phyloP scores from a whole-genome alignment of 2,888 invertebrate species.

The Protophormia terraenovae region DNA sequence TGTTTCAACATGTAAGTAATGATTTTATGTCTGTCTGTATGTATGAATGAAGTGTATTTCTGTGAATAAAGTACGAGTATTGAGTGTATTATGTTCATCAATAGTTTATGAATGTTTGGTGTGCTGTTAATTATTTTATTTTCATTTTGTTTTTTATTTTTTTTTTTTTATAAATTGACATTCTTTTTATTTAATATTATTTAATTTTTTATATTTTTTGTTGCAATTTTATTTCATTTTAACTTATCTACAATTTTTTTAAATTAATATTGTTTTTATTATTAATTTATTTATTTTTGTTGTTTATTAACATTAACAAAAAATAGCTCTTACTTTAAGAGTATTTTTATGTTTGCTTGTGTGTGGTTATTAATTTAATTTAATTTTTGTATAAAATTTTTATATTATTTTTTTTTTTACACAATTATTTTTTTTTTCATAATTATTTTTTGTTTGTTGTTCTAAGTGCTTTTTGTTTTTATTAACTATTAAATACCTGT shows the following conservation, averaged over 20 bases:
- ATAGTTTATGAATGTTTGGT: conserved; percentile 54
- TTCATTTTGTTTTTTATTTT: conserved; percentile 26
- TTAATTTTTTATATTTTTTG: conserved; percentile 27
- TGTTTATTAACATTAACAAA: conserved; percentile 36
- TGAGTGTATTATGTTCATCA: conserved; percentile 44
- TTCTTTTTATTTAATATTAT: conserved; percentile 48
- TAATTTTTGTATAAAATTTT: conserved; percentile 63
- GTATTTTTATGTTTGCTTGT: conserved; percentile 35
- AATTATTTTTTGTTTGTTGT: neutral
- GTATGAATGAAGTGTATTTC: neutral
- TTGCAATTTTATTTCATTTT: conserved; percentile 43
- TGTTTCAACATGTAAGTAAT: too few species aligned
- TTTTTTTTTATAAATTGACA: conserved; percentile 55
- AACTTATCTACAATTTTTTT: conserved; percentile 52
- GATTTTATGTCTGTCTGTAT: neutral
- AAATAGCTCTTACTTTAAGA: conserved; percentile 40
- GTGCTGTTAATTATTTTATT: conserved; percentile 57
- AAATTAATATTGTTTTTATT: conserved; percentile 39
- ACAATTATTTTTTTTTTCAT: conserved; percentile 4
- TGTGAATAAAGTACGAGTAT: conserved; percentile 1
- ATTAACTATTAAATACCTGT: conserved; percentile 64
- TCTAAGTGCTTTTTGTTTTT: conserved; percentile 59
- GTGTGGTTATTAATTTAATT: conserved; percentile 34
- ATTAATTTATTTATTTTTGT: conserved; percentile 51
- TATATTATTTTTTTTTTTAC: conserved; percentile 3